Percentiles rank a stretch among this genome's conserved stretches.
Conservation (phyloP, 2,113 vertebrate species). For the Hippocampus barbouri region DNA sequence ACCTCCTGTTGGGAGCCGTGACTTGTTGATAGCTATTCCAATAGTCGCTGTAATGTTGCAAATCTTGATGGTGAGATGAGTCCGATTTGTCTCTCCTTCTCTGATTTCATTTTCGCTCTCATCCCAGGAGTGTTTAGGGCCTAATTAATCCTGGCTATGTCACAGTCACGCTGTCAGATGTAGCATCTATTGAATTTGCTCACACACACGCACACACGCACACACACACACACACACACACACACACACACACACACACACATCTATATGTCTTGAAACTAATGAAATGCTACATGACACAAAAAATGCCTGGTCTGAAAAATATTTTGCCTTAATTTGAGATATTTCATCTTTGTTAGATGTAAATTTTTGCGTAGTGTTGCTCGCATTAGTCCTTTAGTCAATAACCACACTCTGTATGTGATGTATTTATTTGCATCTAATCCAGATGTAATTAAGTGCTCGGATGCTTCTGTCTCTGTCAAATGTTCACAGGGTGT, state of each 20-base stretch:
- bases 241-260: no score
- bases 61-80: conserved; percentile 39
- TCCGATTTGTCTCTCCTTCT: conserved; percentile 44
- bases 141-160: conserved; percentile 40
- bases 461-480: no score
- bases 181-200: background rate
- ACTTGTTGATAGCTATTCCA: conserved; percentile 38
- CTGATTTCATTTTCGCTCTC: conserved; percentile 52
- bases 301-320: background rate
- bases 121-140: conserved; percentile 29
- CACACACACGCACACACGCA: background rate
- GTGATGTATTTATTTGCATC: no score
- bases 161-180: background rate
- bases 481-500: no score
- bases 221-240: background rate
- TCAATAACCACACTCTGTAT: no score
- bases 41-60: conserved; percentile 43
- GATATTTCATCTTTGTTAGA: no score
- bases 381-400: no score
- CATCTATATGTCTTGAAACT: no score
- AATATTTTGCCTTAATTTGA: no score
- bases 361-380: no score
- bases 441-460: no score
- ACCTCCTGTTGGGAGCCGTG: conserved; percentile 2
- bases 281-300: no score